Evolutionary conservation across 2,797 vertebrate genomes (phyloP), one percentile per base, ranked within the genome.

Genomic region (Hyperoplus immaculatus): DNA sequence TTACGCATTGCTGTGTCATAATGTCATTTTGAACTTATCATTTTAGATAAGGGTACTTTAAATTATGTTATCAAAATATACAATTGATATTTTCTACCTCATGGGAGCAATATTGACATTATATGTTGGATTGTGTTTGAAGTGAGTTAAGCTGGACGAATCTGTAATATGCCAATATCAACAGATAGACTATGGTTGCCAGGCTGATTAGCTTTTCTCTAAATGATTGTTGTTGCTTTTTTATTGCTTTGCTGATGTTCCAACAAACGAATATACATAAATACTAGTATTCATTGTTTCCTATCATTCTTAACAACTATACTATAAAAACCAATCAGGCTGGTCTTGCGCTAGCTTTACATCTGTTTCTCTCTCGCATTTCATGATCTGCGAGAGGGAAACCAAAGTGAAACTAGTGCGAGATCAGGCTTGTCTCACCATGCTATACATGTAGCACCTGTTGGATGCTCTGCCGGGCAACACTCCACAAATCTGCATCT

Each of bases 391-490:
- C 2, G 21, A 21, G 21, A 21, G 21, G 21, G 21, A 21, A 21
- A 21, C 21, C 21, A 21, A 21, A 21, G 21, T 21, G 21, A 21
- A 21, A 1, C 21, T 21, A 21, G 21, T 21, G 21, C 21, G 21
- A 21, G 21, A 21, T 21, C 21, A 21, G 21, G 21, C 21, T 21
- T 21, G 21, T 21, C 21, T 21, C 21, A 21, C 21, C 21, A 56
- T 5, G 39, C 18, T 62, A 10, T 15, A 21, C 9, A 54, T 45
- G 6, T 6, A 16, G 12, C 16, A 50, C 9, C 12, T 72, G 21
- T 77, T 64, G 43, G 36, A 59, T 62, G 50, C 45, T 53, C 18
- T 69, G 46, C 50, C 54, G 36, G 6, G 9, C n/a, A 63, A 71
- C 39, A 0, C 42, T 56, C 15, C 8, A 54, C 14, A 71, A 16